Evolutionary conservation across 2,888 invertebrate species (phyloP).

Genomic region (Apamea monoglypha): DNA sequence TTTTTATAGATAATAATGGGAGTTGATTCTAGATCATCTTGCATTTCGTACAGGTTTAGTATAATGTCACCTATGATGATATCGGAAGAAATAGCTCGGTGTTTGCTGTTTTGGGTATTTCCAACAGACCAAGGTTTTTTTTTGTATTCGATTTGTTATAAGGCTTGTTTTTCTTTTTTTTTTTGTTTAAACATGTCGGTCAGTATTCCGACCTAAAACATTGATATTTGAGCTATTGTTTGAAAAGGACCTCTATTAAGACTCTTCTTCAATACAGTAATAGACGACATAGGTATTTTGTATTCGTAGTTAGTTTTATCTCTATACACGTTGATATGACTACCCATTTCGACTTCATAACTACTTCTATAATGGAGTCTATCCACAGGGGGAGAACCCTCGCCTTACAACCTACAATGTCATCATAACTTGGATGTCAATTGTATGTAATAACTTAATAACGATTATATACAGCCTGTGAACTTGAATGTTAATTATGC

Average conservation of each 20-base stretch:
- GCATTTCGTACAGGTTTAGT: constrained; percentile 28
- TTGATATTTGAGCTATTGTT: background rate
- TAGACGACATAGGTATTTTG: background rate
- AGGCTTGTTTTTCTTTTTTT: background rate
- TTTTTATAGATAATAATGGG: constrained; percentile 29
- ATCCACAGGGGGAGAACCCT: constrained; percentile 20
- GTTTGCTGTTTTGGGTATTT: constrained; percentile 47
- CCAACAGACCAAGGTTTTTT: constrained; percentile 3
- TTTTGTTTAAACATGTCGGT: background rate
- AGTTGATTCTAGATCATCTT: constrained; percentile 38
- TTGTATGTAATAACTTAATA: constrained; percentile 59
- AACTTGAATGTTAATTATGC: constrained; percentile 71
- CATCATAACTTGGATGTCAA: constrained; percentile 55
- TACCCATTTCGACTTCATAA: constrained; percentile 11
- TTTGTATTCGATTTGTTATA: background rate
- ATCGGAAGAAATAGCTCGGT: constrained; percentile 38
- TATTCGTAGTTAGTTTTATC: background rate
- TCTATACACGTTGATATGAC: background rate
- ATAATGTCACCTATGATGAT: constrained; percentile 47
- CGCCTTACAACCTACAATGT: constrained; percentile 44
- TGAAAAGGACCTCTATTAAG: background rate
- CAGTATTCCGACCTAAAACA: background rate
- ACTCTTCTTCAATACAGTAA: background rate
- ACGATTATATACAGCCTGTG: constrained; percentile 68
- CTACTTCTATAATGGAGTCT: constrained; percentile 7